Percentiles rank a stretch among this genome's conserved stretches.
phyloP scores from a whole-genome alignment of 30 jellyfish, hydroid and myxozoan species.

The Turritopsis dohrnii region DNA sequence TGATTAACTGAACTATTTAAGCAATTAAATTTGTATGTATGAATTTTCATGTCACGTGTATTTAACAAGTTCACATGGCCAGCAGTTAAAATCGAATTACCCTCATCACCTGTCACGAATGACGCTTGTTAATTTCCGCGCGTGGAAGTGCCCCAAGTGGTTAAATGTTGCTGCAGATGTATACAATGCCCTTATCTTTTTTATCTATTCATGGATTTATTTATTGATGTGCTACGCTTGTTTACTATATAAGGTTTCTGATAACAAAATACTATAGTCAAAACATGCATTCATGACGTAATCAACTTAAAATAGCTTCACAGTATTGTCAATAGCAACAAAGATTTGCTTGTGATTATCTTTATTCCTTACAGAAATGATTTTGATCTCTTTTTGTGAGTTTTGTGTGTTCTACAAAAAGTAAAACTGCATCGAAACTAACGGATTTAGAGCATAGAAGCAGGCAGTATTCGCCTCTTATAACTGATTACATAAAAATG shows the following conservation, averaged over 20 bases:
- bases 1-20: neutral
- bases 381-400: neutral
- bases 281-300: neutral
- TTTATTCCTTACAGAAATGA: neutral
- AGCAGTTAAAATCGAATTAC: neutral
- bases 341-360: neutral
- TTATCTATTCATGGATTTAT: too few relatives aligned
- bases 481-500: too few relatives aligned
- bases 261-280: neutral
- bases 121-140: neutral
- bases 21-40: neutral
- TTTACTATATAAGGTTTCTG: neutral
- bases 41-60: neutral
- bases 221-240: too few relatives aligned
- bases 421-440: neutral
- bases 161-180: neutral
- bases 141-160: neutral
- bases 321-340: neutral
- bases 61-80: neutral
- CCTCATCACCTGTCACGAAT: neutral
- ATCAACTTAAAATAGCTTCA: neutral
- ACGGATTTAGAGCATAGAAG: neutral
- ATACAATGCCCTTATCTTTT: neutral
- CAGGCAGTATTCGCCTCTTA: too few relatives aligned
- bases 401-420: neutral